Evolutionary conservation across 2,888 invertebrate genomes (phyloP).

Genomic region (Drosophila greeni): DNA sequence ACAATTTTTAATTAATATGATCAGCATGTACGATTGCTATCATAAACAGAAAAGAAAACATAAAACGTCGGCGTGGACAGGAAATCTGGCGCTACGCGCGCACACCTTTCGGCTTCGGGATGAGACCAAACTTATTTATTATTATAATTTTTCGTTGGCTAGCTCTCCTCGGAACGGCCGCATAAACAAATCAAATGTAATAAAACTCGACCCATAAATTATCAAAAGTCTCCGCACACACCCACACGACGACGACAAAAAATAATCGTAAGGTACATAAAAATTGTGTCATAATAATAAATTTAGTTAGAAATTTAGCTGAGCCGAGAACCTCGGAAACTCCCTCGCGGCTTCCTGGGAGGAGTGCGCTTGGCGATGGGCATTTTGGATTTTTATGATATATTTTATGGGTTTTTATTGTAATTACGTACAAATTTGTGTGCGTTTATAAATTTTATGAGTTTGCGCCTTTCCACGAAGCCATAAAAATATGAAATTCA

Average conservation of each 20-base stretch:
- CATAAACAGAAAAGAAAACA: slow-evolving; percentile 44
- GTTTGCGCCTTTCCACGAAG: slow-evolving; percentile 60
- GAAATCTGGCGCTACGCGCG: slow-evolving; percentile 72
- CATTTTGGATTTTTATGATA: slow-evolving; percentile 57
- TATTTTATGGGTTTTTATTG: slow-evolving; percentile 70
- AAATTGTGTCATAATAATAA: slow-evolving; percentile 72
- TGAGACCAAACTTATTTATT: slow-evolving; percentile 33
- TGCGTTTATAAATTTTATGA: slow-evolving; percentile 56
- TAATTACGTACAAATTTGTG: slow-evolving; percentile 71
- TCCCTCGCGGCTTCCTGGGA: slow-evolving; percentile 47
- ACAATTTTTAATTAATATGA: slow-evolving; percentile 55
- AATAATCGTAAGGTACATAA: slow-evolving; percentile 45
- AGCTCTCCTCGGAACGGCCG: slow-evolving; percentile 44
- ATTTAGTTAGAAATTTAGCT: slow-evolving; percentile 51
- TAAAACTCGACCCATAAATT: slow-evolving; percentile 72
- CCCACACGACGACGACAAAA: slow-evolving; percentile 31
- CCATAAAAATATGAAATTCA: slow-evolving; percentile 65
- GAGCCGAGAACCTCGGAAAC: slow-evolving; percentile 34
- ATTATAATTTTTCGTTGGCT: slow-evolving; percentile 18
- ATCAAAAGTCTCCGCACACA: slow-evolving; percentile 21
- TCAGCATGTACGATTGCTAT: slow-evolving; percentile 43
- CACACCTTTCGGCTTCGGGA: slow-evolving; percentile 30
- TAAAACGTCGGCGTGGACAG: slow-evolving; percentile 51
- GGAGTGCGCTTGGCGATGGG: slow-evolving; percentile 20
- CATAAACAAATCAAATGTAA: slow-evolving; percentile 61